Conservation (phyloP, 2,113 vertebrate species). For the Okapia johnstoni region DNA sequence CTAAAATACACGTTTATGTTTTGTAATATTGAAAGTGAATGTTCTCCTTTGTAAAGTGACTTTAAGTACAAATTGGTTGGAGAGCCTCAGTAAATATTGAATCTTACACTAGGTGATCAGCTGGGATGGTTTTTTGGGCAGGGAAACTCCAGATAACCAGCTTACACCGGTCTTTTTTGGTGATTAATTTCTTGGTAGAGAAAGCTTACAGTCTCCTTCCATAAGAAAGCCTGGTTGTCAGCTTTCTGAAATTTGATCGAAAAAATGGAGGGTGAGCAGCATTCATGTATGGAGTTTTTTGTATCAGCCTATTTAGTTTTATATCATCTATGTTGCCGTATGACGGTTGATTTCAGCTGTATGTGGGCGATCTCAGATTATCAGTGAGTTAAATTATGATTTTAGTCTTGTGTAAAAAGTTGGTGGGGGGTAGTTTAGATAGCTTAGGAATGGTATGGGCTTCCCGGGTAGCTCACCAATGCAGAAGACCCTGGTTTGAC, state of each 20-base stretch:
- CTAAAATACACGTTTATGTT: neutral
- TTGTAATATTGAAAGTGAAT: neutral
- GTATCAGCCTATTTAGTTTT: neutral
- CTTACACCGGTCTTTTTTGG: neutral
- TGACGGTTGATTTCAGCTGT: neutral
- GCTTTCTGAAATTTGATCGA: constrained; percentile 22
- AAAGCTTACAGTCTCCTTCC: neutral
- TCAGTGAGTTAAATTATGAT: neutral
- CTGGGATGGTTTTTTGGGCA: neutral
- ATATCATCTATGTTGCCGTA: neutral
- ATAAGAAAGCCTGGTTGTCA: constrained; percentile 3
- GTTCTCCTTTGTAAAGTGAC: neutral
- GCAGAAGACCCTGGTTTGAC: neutral
- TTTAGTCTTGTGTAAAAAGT: neutral
- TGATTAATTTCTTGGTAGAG: neutral
- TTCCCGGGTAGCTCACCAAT: neutral
- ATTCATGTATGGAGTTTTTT: neutral
- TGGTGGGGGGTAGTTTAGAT: neutral
- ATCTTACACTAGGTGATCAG: neutral
- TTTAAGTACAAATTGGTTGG: neutral
- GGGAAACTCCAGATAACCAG: neutral
- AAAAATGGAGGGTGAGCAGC: neutral
- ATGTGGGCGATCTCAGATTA: neutral
- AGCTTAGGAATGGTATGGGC: neutral
- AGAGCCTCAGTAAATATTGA: neutral